Conservation (phyloP, 2,113 vertebrate species). For the Epinephelus moara region DNA sequence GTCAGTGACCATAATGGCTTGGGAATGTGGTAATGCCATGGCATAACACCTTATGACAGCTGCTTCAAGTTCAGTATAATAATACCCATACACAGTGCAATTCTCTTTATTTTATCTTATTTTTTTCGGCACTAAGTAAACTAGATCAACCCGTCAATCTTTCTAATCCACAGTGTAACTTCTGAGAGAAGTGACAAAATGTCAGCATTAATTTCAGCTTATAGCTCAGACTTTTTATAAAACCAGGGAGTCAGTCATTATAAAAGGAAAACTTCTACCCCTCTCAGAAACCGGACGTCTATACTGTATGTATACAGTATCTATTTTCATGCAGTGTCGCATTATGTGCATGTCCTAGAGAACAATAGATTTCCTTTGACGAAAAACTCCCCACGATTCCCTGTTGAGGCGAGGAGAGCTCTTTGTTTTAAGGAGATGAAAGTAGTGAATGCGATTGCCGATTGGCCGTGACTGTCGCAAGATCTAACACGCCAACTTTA, state of each 20-base stretch:
- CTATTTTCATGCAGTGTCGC: neutral
- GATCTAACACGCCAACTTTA: neutral
- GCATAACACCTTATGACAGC: slow-evolving; percentile 20
- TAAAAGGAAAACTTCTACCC: neutral
- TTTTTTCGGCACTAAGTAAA: neutral
- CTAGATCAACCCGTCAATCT: neutral
- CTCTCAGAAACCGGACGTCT: neutral
- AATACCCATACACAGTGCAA: neutral
- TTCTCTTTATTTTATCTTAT: neutral
- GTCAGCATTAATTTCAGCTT: neutral
- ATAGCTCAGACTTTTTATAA: neutral
- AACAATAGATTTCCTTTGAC: neutral
- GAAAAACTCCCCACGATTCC: too few species aligned
- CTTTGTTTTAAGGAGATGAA: neutral
- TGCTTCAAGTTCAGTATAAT: slow-evolving; percentile 10
- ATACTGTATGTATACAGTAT: neutral
- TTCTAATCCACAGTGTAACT: neutral
- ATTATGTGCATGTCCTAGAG: neutral
- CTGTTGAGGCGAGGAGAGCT: neutral
- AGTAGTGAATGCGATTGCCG: neutral
- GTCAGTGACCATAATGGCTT: slow-evolving; percentile 16
- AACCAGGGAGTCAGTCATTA: neutral
- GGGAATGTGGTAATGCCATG: slow-evolving; percentile 10
- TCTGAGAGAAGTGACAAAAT: neutral
- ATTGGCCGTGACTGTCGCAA: too few species aligned